Base-by-base conservation (phyloP, 2,113 vertebrate genomes). In the Meles meles region DNA sequence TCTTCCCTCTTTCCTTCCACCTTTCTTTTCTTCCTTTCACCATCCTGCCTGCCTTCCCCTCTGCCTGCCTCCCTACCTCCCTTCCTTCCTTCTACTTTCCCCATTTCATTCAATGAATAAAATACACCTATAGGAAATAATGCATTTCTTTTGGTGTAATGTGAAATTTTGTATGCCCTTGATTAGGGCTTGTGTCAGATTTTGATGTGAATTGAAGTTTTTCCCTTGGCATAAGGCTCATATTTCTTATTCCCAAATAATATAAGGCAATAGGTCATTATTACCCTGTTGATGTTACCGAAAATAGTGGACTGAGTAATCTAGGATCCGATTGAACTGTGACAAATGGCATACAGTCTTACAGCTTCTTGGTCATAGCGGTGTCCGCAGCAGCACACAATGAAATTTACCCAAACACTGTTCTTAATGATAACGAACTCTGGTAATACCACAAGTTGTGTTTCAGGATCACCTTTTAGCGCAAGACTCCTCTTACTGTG, bases 391-490 rank as follows among this genome's bases (percentile, higher is more conserved):
- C 13, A 90, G 31, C 13, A 31, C 15, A 79, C 34, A 55, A 65
- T n/a, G 63, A 69, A 72, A 72, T 96, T 57, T 94, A 67, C 34
- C 39, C 65, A 92, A 63, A 93, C 13, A 11, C 55, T 74, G 3
- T 44, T 77, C 72, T 92, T 86, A 74, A 82, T 59, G 44, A 69
- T 92, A 76, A 86, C 11, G n/a, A 85, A 79, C 82, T n/a, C 31
- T 55, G 31, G 31, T 57, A 82, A 71, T 71, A 89, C 55, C 9
- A 13, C 6, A 61, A 63, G 25, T n/a, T 37, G 23, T 85, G 21
- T 86, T 90, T 89, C 74, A 63, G 74, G 27, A 90, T 67, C n/a
- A 86, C 49, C 72, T 90, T 92, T 96, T 34, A 61, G 76, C 71
- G 63, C 44, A 7, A 92, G 49, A 69, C 18, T 4, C 25, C 65